phyloP scores from a whole-genome alignment of 2,888 invertebrate species.

The Caenorhabditis panamensis region DNA sequence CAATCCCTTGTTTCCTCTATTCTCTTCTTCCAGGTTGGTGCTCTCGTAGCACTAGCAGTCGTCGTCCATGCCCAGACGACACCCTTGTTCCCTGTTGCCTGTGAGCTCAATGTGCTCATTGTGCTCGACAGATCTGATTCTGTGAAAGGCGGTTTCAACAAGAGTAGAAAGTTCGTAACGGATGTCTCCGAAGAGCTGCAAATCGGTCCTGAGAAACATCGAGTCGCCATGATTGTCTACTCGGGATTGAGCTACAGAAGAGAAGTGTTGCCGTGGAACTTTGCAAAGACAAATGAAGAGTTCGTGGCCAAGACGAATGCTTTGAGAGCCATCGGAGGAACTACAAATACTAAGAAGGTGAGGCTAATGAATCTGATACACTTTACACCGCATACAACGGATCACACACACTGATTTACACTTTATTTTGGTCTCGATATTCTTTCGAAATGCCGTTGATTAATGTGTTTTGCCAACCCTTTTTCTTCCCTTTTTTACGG shows the following conservation, averaged over 20 bases:
- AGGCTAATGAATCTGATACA: neutral
- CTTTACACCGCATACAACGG: neutral
- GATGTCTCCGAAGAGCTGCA: conserved; percentile 79
- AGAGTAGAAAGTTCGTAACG: conserved; percentile 77
- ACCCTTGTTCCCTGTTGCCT: conserved; percentile 77
- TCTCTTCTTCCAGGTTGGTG: conserved; percentile 54
- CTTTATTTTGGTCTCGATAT: conserved; percentile 23
- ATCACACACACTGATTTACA: conserved; percentile 12
- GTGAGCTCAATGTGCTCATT: conserved; percentile 79
- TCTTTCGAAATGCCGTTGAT: conserved; percentile 25
- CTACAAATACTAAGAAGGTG: conserved; percentile 76
- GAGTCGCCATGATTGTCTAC: conserved; percentile 78
- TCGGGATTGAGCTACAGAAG: conserved; percentile 75
- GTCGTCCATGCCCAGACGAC: conserved; percentile 68
- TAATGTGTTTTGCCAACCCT: conserved; percentile 28
- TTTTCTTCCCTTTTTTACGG: neutral
- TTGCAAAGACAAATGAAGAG: conserved; percentile 78
- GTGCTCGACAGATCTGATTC: conserved; percentile 75
- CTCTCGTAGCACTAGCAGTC: conserved; percentile 58
- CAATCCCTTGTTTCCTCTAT: neutral
- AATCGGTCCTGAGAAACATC: conserved; percentile 77
- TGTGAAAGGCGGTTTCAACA: conserved; percentile 78
- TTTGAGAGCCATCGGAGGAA: conserved; percentile 78
- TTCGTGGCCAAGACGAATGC: conserved; percentile 71
- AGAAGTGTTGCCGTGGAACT: conserved; percentile 78